Evolutionary conservation across 2,797 vertebrate species (phyloP).

Genomic region (Acropternis orthonyx): DNA sequence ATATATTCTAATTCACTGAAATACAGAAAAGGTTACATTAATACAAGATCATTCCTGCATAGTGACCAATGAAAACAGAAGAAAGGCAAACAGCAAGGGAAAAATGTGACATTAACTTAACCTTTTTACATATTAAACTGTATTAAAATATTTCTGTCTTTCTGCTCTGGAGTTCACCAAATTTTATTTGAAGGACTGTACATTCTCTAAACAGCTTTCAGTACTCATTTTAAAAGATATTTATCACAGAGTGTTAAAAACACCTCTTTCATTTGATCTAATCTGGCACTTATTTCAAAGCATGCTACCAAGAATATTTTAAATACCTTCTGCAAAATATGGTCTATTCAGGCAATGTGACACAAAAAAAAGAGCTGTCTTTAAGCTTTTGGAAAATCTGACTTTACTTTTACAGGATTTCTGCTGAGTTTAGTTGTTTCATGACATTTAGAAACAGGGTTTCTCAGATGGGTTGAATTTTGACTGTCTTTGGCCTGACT

Average conservation of each 20-base stretch:
- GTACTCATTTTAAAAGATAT: slow-evolving; percentile 8
- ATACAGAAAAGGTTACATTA: slow-evolving; percentile 33
- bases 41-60: not conserved
- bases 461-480: not conserved
- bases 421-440: not conserved
- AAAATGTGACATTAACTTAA: slow-evolving; percentile 58
- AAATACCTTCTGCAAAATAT: not conserved
- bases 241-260: slow-evolving; percentile 35
- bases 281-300: slow-evolving; percentile 8
- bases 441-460: not conserved
- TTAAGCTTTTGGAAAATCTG: not conserved
- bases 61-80: not conserved
- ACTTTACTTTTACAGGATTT: not conserved
- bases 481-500: not conserved
- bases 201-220: not conserved
- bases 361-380: not conserved
- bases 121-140: slow-evolving; percentile 58
- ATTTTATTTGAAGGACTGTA: slow-evolving; percentile 14
- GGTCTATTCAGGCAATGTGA: not conserved
- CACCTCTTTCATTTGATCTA: slow-evolving; percentile 29
- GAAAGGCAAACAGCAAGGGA: not conserved
- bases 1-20: not conserved
- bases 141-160: slow-evolving; percentile 30
- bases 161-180: not conserved
- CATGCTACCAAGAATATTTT: slow-evolving; percentile 19